A percentile compares a stretch with the other conserved stretches of the same genome.
Evolutionary conservation across 2,888 invertebrate genomes (phyloP).

Genomic region (Caenorhabditis auriculariae): DNA sequence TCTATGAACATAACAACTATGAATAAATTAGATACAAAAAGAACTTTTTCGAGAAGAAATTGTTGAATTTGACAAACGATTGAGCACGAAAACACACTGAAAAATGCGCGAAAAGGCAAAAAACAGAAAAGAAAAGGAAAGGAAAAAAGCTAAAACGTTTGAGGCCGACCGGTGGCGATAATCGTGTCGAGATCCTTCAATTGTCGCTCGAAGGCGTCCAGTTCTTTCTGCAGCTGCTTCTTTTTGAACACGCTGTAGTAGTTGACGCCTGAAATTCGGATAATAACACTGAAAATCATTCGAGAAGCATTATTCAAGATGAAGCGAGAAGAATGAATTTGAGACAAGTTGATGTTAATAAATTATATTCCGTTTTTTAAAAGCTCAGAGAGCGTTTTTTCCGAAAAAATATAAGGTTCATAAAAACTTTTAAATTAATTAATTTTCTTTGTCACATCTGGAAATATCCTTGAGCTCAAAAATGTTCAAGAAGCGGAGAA

Average conservation of each 20-base stretch:
- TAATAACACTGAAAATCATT: constrained; percentile 3
- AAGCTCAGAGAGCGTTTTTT: too few relatives aligned
- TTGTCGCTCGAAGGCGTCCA: constrained; percentile 47
- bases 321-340: too few relatives aligned
- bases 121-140: constrained; percentile 6
- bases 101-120: constrained; percentile 10
- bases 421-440: not conserved
- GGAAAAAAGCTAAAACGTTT: constrained; percentile 15
- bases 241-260: constrained; percentile 57
- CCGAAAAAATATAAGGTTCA: not conserved
- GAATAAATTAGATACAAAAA: not conserved
- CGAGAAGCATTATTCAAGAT: not conserved
- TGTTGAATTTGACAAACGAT: not conserved
- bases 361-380: not conserved
- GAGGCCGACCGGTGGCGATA: constrained; percentile 35
- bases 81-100: constrained; percentile 4
- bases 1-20: not conserved
- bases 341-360: not conserved
- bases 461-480: not conserved
- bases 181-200: constrained; percentile 47
- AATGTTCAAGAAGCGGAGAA: too few relatives aligned
- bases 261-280: constrained; percentile 42
- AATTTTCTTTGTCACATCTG: not conserved
- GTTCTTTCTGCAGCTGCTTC: constrained; percentile 52
- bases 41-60: not conserved